Percentiles rank a stretch among this genome's conserved stretches.
phyloP scores from a whole-genome alignment of 2,888 invertebrate genomes.

The Acrocera orbiculus region DNA sequence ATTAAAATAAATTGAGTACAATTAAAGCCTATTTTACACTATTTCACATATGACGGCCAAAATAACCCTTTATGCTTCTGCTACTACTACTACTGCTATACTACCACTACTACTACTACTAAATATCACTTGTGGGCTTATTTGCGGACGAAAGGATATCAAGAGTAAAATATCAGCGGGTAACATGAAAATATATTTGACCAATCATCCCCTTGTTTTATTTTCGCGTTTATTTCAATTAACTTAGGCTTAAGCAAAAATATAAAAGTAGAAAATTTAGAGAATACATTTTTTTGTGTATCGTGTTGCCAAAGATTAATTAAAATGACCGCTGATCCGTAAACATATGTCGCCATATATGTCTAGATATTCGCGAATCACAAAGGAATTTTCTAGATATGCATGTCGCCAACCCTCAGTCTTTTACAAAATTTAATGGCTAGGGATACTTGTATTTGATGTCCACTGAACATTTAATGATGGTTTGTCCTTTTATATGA shows the following conservation, averaged over 20 bases:
- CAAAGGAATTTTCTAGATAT: constrained; percentile 6
- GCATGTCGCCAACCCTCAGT: not conserved
- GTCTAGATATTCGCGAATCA: constrained; percentile 7
- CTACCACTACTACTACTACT: not conserved
- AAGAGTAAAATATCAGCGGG: constrained; percentile 2
- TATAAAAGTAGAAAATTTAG: not conserved
- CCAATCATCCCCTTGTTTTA: not conserved
- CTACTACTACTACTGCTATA: not conserved
- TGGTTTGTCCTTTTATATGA: constrained; percentile 9
- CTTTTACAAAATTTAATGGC: not conserved
- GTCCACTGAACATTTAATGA: not conserved
- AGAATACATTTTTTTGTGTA: not conserved
- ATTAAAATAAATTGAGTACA: constrained; percentile 13
- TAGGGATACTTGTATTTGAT: constrained; percentile 4
- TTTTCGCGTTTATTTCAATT: constrained; percentile 11
- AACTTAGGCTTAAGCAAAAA: constrained; percentile 8
- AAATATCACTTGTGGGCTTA: constrained; percentile 5
- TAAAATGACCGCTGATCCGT: constrained; percentile 12
- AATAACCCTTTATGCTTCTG: constrained; percentile 4
- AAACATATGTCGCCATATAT: constrained; percentile 10
- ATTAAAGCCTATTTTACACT: constrained; percentile 10
- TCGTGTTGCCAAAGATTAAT: constrained; percentile 11
- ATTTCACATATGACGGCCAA: no score
- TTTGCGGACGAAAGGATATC: constrained; percentile 8
- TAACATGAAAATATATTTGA: not conserved